Evolutionary conservation across 2,888 invertebrate genomes (phyloP), one percentile per base, ranked within the genome.

Genomic region (Epinotia nisella): DNA sequence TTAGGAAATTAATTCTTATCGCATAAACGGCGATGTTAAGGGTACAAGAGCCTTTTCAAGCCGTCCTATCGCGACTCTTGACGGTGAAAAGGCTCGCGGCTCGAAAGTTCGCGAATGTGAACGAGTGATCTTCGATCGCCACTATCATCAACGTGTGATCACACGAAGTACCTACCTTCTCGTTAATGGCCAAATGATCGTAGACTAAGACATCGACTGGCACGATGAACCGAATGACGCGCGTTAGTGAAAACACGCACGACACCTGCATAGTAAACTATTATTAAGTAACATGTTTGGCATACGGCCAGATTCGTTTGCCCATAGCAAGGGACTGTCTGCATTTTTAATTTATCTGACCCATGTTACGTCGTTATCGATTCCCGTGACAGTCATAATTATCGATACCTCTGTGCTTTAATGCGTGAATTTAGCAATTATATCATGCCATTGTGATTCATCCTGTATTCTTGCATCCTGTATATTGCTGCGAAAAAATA

Each of bases 221-320:
- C 68, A 68, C 73, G 69, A 73, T 73, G 68, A 73, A 73, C 69
- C 69, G 61, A 45, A 53, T 73, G 73, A 68, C 73, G 68, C 41
- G 51, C 41, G 64, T 59, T 59, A 73, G 69, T 69, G 73, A 73
- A 73, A 73, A 58, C 68, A 59, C 68, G 73, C 68, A 73, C 69
- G 73, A 73, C 73, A 69, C 62, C 73, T 73, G 73, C 69, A 73
- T 73, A 69, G 68, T 69, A 68, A 69, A 69, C 73, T 73, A 73
- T 73, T 73, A 69, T 73, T 68, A 73, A 73, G 69, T 73, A 73
- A 73, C 66, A 66, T 64, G 68, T 73, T 69, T 73, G 73, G 73
- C 62, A 29, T 29, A n/a, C 5, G 11, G 69, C 73, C 73, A 73
- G 64, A 15, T 53, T 61, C 29, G 62, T 59, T 64, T 69, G 73